These are phyloP conservation scores for Hypomecis atomaria DNA, from an alignment of 2,888 invertebrate genomes.

Conservation along the genomic window DNA sequence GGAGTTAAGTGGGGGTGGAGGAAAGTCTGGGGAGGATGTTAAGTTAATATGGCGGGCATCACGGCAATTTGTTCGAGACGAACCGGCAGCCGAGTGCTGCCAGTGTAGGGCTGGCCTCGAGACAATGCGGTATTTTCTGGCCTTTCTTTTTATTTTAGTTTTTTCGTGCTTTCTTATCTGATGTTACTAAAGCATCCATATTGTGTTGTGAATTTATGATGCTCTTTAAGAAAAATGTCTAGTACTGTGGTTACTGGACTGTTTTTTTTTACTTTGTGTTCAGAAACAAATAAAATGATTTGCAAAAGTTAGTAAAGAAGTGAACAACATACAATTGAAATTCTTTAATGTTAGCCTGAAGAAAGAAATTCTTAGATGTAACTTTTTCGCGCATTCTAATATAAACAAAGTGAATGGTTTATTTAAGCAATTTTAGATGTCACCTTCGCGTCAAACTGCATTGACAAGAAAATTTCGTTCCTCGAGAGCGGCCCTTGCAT, in stretches of 20 bases:
- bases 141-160: constrained; percentile 22
- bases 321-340: too few species aligned
- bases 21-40: constrained; percentile 63
- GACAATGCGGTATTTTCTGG: constrained; percentile 39
- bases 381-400: neutral
- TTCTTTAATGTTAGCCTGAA: too few species aligned
- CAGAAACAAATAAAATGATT: too few species aligned
- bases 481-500: constrained; percentile 55
- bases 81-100: constrained; percentile 73
- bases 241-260: neutral
- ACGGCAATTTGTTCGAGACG: constrained; percentile 82
- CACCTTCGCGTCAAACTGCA: constrained; percentile 39
- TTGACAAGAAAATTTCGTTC: constrained; percentile 53
- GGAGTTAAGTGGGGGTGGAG: constrained; percentile 36
- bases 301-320: too few species aligned
- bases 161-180: constrained; percentile 22
- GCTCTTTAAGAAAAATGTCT: constrained; percentile 8
- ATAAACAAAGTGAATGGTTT: neutral
- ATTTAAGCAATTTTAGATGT: neutral
- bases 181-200: constrained; percentile 13
- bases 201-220: constrained; percentile 14
- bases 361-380: too few species aligned
- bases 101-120: constrained; percentile 63
- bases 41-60: constrained; percentile 82
- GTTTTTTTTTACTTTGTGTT: too few species aligned